These are phyloP conservation scores for Seison nebaliae DNA, from an alignment of 1,140 invertebrate species.

Conservation along the genomic window DNA sequence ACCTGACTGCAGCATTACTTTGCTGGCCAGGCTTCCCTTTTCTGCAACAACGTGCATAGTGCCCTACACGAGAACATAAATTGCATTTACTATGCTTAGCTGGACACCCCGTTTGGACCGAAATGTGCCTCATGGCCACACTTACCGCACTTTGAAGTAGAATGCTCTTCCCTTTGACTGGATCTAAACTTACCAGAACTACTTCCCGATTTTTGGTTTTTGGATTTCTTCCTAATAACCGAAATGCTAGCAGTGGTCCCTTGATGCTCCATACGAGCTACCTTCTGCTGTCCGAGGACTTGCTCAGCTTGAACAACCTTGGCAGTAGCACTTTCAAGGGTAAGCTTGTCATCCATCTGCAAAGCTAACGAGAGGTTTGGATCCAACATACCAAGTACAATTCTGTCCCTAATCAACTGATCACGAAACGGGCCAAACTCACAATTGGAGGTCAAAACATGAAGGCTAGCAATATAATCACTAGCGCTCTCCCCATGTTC, in stretches of 20 bases:
- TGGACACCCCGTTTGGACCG: no score
- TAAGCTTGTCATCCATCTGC: background rate
- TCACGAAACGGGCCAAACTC: background rate
- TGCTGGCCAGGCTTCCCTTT: no score
- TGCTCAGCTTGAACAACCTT: no score
- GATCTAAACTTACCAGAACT: no score
- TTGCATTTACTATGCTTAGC: no score
- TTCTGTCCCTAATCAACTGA: background rate
- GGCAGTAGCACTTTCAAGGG: background rate
- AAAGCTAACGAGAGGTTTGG: background rate
- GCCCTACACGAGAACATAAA: no score
- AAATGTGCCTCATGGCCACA: no score
- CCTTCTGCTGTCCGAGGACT: constrained; percentile 3
- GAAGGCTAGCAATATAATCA: background rate
- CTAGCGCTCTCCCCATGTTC: background rate
- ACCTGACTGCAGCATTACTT: no score
- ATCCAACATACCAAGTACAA: background rate
- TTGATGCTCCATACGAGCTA: background rate
- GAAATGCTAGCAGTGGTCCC: background rate
- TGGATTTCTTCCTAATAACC: background rate
- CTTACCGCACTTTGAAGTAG: no score
- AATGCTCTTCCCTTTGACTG: background rate
- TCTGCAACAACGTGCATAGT: no score
- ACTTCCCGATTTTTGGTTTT: background rate
- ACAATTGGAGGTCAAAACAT: background rate